Conservation (phyloP, 2,797 vertebrate species). For the Pampus argenteus region DNA sequence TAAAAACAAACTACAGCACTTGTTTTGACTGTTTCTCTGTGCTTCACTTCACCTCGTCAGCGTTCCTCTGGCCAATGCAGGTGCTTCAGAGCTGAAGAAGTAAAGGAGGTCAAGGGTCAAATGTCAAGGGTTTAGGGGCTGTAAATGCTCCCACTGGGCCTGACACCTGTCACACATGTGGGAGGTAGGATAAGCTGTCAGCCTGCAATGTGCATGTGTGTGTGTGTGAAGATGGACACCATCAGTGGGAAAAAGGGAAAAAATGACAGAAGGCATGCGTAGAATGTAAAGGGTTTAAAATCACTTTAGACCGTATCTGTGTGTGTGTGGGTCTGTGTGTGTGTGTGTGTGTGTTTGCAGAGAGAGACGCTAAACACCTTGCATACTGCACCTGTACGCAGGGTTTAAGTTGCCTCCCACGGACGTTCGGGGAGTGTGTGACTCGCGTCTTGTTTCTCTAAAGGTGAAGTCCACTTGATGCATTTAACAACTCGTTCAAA, state of each 20-base stretch:
- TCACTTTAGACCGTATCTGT: constrained; percentile 61
- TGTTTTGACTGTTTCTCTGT: neutral
- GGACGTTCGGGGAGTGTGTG: constrained; percentile 50
- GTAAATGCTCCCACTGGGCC: constrained; percentile 80
- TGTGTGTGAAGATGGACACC: constrained; percentile 61
- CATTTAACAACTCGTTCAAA: no score
- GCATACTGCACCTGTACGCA: constrained; percentile 83
- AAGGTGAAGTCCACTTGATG: no score
- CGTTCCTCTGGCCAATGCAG: constrained; percentile 72
- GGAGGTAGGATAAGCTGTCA: constrained; percentile 81
- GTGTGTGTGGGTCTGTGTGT: constrained; percentile 50
- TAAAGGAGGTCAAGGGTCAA: constrained; percentile 73
- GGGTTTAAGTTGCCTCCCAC: constrained; percentile 62
- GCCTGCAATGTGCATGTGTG: constrained; percentile 40
- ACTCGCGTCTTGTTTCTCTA: no score
- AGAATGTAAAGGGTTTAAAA: constrained; percentile 74
- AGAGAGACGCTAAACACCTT: constrained; percentile 77
- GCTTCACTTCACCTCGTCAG: constrained; percentile 53
- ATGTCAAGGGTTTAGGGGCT: constrained; percentile 79
- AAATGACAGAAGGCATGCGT: constrained; percentile 68
- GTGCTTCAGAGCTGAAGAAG: constrained; percentile 73
- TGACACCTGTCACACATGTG: constrained; percentile 87
- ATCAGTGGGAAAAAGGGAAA: constrained; percentile 45
- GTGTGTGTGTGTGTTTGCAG: constrained; percentile 39
- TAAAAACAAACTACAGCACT: no score